A percentile compares a stretch with the other conserved stretches of the same genome.
phyloP scores from a whole-genome alignment of 1,140 invertebrate genomes.

The Leguminivora glycinivorella region DNA sequence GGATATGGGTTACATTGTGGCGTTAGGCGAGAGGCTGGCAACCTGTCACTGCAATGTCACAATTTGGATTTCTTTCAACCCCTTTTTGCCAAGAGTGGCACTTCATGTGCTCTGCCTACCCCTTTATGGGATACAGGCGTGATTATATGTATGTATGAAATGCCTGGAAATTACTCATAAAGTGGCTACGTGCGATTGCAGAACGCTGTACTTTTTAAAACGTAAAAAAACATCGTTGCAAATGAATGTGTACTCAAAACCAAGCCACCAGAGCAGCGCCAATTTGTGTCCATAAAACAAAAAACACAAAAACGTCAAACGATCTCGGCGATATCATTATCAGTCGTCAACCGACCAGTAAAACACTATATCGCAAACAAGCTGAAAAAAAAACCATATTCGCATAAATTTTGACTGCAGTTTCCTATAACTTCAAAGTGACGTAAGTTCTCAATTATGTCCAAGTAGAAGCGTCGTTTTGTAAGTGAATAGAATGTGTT shows the following conservation, averaged over 20 bases:
- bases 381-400: background rate
- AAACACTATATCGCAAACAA: background rate
- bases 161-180: too few relatives aligned
- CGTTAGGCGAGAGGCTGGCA: too few relatives aligned
- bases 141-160: too few relatives aligned
- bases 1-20: too few relatives aligned
- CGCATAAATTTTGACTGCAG: background rate
- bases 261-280: background rate
- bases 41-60: too few relatives aligned
- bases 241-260: background rate
- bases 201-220: background rate
- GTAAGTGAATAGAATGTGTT: background rate
- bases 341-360: constrained; percentile 6
- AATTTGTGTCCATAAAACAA: background rate
- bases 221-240: background rate
- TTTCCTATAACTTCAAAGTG: background rate
- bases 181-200: too few relatives aligned
- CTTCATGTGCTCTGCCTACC: too few relatives aligned
- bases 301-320: background rate
- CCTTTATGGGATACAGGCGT: too few relatives aligned
- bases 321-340: constrained; percentile 1
- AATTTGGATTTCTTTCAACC: too few relatives aligned
- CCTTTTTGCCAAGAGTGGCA: too few relatives aligned
- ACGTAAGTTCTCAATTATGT: background rate
- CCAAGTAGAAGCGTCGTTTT: background rate